These are phyloP conservation scores for Ginglymostoma cirratum DNA, from an alignment of 2,113 vertebrate species.

Conservation along the genomic window DNA sequence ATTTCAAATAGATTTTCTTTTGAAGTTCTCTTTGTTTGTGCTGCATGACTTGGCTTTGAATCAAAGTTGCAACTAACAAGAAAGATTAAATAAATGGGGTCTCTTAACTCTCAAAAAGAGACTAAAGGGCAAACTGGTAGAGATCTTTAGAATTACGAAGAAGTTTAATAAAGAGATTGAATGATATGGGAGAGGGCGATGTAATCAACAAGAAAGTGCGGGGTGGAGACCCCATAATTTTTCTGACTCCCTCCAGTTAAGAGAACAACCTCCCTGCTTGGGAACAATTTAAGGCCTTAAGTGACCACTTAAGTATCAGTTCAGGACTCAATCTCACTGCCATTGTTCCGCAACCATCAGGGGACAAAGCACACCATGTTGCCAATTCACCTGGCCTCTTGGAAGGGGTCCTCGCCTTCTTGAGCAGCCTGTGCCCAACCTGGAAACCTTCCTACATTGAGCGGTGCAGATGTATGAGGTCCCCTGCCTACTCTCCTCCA, in stretches of 20 bases:
- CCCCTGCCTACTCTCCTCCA: too few species aligned
- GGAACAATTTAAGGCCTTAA: too few species aligned
- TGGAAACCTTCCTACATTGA: too few species aligned
- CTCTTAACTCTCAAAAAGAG: not conserved
- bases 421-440: too few species aligned
- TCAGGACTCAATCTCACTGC: too few species aligned
- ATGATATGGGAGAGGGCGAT: too few species aligned
- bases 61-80: not conserved
- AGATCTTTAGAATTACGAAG: not conserved
- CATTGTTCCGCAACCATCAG: too few species aligned
- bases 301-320: too few species aligned
- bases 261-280: not conserved
- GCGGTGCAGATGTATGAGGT: too few species aligned
- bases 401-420: too few species aligned
- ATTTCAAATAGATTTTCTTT: not conserved
- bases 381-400: too few species aligned
- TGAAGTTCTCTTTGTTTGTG: not conserved
- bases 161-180: not conserved
- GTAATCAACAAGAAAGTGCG: not conserved
- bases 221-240: not conserved
- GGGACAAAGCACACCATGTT: too few species aligned
- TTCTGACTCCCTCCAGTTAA: not conserved
- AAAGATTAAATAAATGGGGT: not conserved
- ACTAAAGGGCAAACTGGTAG: not conserved
- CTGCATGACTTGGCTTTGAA: not conserved